Base-by-base conservation (phyloP, 2,797 vertebrate species). In the Amniataba percoides region DNA sequence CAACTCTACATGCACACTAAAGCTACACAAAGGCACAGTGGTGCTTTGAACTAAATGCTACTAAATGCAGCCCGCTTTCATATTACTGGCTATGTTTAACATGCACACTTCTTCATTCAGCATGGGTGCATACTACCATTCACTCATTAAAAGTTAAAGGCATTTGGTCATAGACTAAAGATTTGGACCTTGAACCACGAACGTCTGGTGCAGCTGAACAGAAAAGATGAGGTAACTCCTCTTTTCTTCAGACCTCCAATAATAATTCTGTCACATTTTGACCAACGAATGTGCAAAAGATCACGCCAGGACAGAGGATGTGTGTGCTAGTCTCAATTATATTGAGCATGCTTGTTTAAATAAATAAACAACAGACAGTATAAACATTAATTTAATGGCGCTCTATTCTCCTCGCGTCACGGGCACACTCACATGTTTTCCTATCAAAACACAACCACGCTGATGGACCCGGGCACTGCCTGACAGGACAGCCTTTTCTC, bases 341-440 rank as follows among this genome's bases (percentile, higher is more conserved):
- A 53, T 34, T 51, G 15, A 40, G 13, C 55, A 31, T 53, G 23
- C 27, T 39, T 66, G 5, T 51, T 71, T 13, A 61, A 59, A 61
- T 6, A 71, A 59, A 74, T 49, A 42, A 61, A 74, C 43, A 63
- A 61, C 31, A 74, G 61, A 78, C 39, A 34, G 14, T 21, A 16
- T 57, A 18, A 60, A 55, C 5, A 52, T 57, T 11, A 27, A 62
- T 19, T 58, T 3, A 52, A 25, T 25, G 25, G 18, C 55, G 10
- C 34, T 59, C 15, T 42, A 31, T 67, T 23, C 56, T 71, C 62
- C 57, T 40, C 10, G 5, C 39, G 3, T 69, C 39, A 56, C 15
- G 21, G 34, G 11, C 51, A 42, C 23, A 19, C 0, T 0, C 12
- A 27, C 7, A 2, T 40, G 25, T 71, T 77, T 77, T 74, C 51